Evolutionary conservation across 2,797 vertebrate genomes (phyloP), one percentile per base, ranked within the genome.

Genomic region (Crocidura indochinensis): DNA sequence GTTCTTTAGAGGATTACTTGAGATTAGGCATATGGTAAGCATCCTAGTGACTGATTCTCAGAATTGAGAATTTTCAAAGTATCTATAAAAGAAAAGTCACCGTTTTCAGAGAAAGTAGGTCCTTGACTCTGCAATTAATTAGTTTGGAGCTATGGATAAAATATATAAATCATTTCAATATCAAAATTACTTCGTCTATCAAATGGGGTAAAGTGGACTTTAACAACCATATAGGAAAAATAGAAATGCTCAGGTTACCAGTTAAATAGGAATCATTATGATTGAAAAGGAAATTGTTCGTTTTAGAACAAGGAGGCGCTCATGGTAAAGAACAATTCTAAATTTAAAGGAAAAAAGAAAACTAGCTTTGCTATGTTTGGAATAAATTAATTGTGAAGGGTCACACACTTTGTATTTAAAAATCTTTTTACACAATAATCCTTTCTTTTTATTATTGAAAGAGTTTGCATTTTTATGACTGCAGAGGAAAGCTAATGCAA

Each of bases 381-480:
- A 84, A 94, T 84, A 94, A 88, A 11, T 76, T 69, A 22, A 9
- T 74, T 73, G 26, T 65, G 24, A 72, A 88, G 38, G 74, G 62
- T n/a, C 53, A 46, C 38, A 38, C 38, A 38, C 38, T 84, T 75
- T 56, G n/a, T 69, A 27, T 80, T 31, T 90, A 88, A 62, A 64
- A 69, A 90, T 8, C 71, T 47, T 81, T 90, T 94, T 78, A 84
- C 77, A 94, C 60, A 87, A 5, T 38, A 38, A 26, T 81, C 87
- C 44, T n/a, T 81, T 88, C 10, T 29, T 87, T 94, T 93, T 75
- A 87, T 83, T 46, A 89, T 80, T 91, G 73, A 82, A 87, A 92
- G n/a, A 76, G 77, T 14, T 87, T 85, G 62, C 72, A 49, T 82
- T 53, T 91, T 95, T 84, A 75, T 53, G 81, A 85, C 44, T 90